A percentile compares a stretch with the other conserved stretches of the same genome.
These are phyloP conservation scores for Apogon hyalosoma DNA, from an alignment of 2,797 vertebrate species.

Conservation along the genomic window DNA sequence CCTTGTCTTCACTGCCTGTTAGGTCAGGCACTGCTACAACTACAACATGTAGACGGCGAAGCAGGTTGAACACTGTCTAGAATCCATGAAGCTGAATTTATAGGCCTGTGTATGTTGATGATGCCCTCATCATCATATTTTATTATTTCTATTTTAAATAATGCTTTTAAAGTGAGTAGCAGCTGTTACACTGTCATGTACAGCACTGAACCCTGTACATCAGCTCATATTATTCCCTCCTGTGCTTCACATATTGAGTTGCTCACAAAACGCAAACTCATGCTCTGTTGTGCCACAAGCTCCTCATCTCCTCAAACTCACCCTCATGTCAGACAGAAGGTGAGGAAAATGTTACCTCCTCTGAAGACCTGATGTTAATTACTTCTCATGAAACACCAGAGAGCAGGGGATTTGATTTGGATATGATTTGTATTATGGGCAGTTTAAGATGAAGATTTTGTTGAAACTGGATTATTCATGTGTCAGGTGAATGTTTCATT, in stretches of 20 bases:
- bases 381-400: not conserved
- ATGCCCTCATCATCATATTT: constrained; percentile 1
- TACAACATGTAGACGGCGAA: no score
- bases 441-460: not conserved
- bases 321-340: not conserved
- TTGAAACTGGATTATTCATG: constrained; percentile 6
- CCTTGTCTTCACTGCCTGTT: not conserved
- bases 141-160: constrained; percentile 3
- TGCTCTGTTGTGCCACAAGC: constrained; percentile 4
- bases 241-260: constrained; percentile 6
- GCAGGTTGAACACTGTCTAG: not conserved
- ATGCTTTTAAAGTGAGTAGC: constrained; percentile 15
- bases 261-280: not conserved
- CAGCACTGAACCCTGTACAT: constrained; percentile 14
- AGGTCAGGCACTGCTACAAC: no score
- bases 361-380: not conserved
- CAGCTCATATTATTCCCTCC: constrained; percentile 3
- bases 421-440: not conserved
- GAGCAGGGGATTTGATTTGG: not conserved
- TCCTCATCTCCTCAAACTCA: not conserved
- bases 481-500: not conserved
- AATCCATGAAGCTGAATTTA: not conserved
- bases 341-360: not conserved
- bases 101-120: not conserved
- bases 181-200: constrained; percentile 6